Evolutionary conservation across 2,888 invertebrate genomes (phyloP), one percentile per base, ranked within the genome.

Genomic region (Plutella xylostella): DNA sequence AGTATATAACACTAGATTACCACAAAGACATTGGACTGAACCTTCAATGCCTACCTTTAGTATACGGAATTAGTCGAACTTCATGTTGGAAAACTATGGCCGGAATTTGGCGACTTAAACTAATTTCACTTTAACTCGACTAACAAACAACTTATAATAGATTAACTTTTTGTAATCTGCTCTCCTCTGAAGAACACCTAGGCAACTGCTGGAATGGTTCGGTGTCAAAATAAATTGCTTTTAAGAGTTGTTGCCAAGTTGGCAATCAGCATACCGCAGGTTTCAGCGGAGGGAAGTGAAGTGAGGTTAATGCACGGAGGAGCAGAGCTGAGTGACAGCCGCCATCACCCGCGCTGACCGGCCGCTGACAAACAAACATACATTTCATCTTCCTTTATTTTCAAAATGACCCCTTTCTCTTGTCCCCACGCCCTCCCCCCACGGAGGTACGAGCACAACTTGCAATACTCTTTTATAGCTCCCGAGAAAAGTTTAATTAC

Each of bases 401-500:
- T 74, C 72, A 68, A 74, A 75, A 75, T 76, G 73, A n/a, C n/a
- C n/a, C n/a, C n/a, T n/a, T n/a, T n/a, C n/a, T n/a, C n/a, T n/a
- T n/a, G n/a, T n/a, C n/a, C n/a, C 53, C 42, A 45, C 47, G 51
- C 45, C 38, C 35, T 20, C 25, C 30, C 57, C 57, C 61, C 57
- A 15, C 9, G 30, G 56, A 67, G 68, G 61, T 65, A 60, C 61
- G 61, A 60, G 64, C 64, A 60, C 63, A 66, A 68, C 64, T 63
- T 61, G 65, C 66, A 65, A 72, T 76, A 78, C 72, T 73, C 69
- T 74, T 72, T 73, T 68, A 72, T 64, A 68, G 60, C 65, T 66
- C 60, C 61, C 53, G 64, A 67, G 68, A 68, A 71, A 80, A 78
- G 70, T 79, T 82, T 79, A 78, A 83, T 80, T 80, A 77, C 70